phyloP scores from a whole-genome alignment of 2,113 vertebrate genomes.

The Hepsetus odoe region DNA sequence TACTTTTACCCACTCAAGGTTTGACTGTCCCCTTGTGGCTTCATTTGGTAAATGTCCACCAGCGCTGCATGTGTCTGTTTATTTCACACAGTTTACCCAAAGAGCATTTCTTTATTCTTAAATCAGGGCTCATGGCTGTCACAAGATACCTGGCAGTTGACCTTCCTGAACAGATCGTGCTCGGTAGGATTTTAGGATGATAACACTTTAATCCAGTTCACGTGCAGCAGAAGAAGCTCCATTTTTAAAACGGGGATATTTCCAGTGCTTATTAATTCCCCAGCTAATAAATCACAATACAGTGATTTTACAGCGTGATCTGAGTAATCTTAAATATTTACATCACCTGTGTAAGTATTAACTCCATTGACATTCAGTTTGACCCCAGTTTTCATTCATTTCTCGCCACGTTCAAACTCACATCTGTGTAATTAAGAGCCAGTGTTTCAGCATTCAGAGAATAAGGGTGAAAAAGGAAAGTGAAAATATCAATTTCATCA shows the following conservation, averaged over 20 bases:
- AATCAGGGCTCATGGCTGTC: too few species aligned
- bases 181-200: too few species aligned
- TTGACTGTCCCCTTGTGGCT: constrained; percentile 34
- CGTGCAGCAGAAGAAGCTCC: too few species aligned
- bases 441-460: background rate
- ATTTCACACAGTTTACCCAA: constrained; percentile 40
- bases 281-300: too few species aligned
- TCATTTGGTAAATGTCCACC: background rate
- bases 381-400: background rate
- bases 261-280: too few species aligned
- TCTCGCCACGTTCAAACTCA: background rate
- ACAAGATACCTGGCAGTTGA: too few species aligned
- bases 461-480: constrained; percentile 58
- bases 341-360: background rate
- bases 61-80: background rate
- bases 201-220: too few species aligned
- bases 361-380: background rate
- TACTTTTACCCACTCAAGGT: background rate
- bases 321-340: background rate
- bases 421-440: background rate
- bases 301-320: background rate
- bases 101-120: too few species aligned
- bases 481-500: constrained; percentile 78
- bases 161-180: too few species aligned
- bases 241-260: too few species aligned